phyloP scores from a whole-genome alignment of 2,113 vertebrate species.

The Silurus asotus region DNA sequence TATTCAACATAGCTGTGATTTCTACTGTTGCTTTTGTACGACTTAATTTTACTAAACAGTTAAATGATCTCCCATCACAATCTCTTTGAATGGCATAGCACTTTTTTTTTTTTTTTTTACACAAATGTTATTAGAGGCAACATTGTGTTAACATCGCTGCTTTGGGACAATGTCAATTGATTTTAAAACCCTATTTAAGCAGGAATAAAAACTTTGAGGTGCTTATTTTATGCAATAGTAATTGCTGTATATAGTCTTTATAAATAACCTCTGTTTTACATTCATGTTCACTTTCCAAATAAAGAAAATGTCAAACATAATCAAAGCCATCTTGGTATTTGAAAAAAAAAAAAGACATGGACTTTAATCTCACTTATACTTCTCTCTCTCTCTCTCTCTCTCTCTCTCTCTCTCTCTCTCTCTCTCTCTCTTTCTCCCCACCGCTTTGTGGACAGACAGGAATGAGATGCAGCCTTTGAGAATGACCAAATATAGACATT shows the following conservation, averaged over 20 bases:
- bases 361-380: not conserved
- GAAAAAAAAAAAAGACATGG: not conserved
- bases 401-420: slow-evolving; percentile 14
- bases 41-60: too few relatives aligned
- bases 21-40: too few relatives aligned
- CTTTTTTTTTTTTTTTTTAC: too few relatives aligned
- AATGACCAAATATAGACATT: slow-evolving; percentile 81
- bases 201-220: not conserved
- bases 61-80: too few relatives aligned
- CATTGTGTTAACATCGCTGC: not conserved
- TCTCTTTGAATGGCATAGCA: too few relatives aligned
- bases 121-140: too few relatives aligned
- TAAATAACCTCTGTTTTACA: not conserved
- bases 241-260: not conserved
- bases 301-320: not conserved
- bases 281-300: not conserved
- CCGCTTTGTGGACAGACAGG: slow-evolving; percentile 54
- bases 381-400: not conserved
- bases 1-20: too few relatives aligned
- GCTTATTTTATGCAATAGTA: not conserved
- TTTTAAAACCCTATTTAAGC: not conserved
- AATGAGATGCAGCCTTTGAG: slow-evolving; percentile 71
- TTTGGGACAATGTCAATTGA: too few relatives aligned
- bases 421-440: not conserved
- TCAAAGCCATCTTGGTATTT: not conserved